Conservation (phyloP, 92 coral and sea anemone species). For the Palythoa heliodiscus region DNA sequence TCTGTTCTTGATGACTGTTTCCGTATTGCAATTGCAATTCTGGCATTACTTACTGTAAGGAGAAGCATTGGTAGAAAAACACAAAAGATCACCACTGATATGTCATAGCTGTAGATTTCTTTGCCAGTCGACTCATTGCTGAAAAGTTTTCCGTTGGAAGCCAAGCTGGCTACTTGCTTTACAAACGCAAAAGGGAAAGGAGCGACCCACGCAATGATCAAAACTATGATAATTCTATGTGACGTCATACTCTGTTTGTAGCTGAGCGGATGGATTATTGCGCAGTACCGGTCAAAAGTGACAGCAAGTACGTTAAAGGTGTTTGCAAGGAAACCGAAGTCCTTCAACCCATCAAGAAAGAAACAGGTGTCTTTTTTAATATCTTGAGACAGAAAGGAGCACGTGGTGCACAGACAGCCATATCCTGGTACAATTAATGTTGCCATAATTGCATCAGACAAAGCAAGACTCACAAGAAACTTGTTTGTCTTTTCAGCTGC, state of each 20-base stretch:
- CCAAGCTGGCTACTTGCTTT: constrained; percentile 47
- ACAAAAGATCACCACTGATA: constrained; percentile 50
- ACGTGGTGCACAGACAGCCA: constrained; percentile 58
- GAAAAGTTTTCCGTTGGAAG: constrained; percentile 18
- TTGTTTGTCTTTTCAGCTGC: constrained; percentile 65
- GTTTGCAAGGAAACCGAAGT: constrained; percentile 58
- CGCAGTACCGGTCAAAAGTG: constrained; percentile 68
- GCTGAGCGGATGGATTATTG: constrained; percentile 66
- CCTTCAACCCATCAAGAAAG: constrained; percentile 71
- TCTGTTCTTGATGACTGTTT: constrained; percentile 15
- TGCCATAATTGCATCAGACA: constrained; percentile 55
- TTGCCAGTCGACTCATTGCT: background rate
- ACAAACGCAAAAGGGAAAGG: constrained; percentile 65
- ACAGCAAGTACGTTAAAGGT: constrained; percentile 62
- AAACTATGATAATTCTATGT: constrained; percentile 24
- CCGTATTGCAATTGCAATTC: constrained; percentile 64
- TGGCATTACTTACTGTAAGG: constrained; percentile 44
- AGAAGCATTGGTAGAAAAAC: constrained; percentile 62
- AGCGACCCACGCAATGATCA: constrained; percentile 55
- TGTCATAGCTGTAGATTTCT: constrained; percentile 47
- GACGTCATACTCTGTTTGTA: constrained; percentile 60
- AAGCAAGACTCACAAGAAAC: constrained; percentile 65
- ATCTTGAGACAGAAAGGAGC: constrained; percentile 31
- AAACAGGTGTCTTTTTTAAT: constrained; percentile 32
- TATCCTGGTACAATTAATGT: constrained; percentile 60